Evolutionary conservation across 2,797 vertebrate genomes (phyloP).

Genomic region (Enteromius afrohamiltoni): DNA sequence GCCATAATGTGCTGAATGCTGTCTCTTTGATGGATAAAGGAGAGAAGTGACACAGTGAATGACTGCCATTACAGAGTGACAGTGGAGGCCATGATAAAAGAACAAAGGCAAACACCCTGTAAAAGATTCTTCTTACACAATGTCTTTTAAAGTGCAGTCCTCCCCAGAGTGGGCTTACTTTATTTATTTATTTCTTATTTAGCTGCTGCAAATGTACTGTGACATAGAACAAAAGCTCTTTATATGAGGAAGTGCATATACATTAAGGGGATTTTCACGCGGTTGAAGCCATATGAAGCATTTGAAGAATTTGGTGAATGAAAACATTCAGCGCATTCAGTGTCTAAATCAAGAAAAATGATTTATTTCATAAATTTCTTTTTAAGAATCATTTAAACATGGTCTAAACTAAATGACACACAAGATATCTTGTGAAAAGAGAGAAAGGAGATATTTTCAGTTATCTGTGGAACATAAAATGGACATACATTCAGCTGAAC

Average conservation of each 20-base stretch:
- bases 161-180: neutral
- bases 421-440: neutral
- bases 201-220: neutral
- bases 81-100: slow-evolving; percentile 31
- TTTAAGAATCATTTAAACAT: too few species aligned
- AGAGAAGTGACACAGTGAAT: slow-evolving; percentile 6
- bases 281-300: neutral
- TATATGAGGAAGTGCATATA: neutral
- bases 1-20: slow-evolving; percentile 35
- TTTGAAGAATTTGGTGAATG: too few species aligned
- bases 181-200: neutral
- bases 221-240: neutral
- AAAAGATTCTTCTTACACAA: slow-evolving; percentile 39
- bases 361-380: too few species aligned
- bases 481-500: neutral
- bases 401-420: too few species aligned
- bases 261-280: neutral
- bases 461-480: neutral
- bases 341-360: too few species aligned
- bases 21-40: slow-evolving; percentile 16
- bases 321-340: too few species aligned
- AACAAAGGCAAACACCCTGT: slow-evolving; percentile 36
- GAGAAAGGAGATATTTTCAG: neutral
- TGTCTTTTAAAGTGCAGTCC: neutral
- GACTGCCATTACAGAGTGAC: slow-evolving; percentile 22